Percentiles rank a stretch among this genome's conserved stretches.
Conservation (phyloP, 2,113 vertebrate genomes). For the Pogonocichla stellata region DNA sequence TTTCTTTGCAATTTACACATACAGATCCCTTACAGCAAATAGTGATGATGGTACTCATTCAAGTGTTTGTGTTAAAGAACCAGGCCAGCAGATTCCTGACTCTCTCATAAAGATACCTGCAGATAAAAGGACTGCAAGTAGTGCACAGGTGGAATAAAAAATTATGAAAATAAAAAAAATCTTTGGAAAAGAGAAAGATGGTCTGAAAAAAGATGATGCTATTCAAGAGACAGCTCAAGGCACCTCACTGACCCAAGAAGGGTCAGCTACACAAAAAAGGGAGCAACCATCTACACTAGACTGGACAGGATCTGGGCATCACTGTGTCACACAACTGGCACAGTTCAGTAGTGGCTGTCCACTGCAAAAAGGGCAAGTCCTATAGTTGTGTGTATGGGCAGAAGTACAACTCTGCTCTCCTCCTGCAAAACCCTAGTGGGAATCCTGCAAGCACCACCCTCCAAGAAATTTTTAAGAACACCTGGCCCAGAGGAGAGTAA, state of each 20-base stretch:
- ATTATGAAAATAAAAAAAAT: not conserved
- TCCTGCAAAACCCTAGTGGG: not conserved
- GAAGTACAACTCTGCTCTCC: not conserved
- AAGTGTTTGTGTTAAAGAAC: not conserved
- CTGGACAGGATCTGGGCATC: not conserved
- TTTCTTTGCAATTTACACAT: slow-evolving; percentile 7
- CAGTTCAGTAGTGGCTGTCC: not conserved
- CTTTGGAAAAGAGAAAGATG: not conserved
- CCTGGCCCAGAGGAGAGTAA: not conserved
- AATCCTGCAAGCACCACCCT: not conserved
- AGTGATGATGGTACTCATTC: not conserved
- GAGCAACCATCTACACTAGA: not conserved
- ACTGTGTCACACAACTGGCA: not conserved
- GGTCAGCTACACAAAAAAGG: not conserved
- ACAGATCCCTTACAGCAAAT: not conserved
- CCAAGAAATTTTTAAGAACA: not conserved
- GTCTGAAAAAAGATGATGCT: not conserved
- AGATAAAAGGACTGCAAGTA: not conserved
- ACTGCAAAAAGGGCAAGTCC: not conserved
- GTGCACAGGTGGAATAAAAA: not conserved
- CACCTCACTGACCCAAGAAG: not conserved
- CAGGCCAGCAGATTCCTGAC: not conserved
- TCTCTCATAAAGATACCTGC: not conserved
- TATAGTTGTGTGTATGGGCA: not conserved
- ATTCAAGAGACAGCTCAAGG: not conserved